Conservation (phyloP, 2,888 invertebrate species). For the Tridacna gigas region DNA sequence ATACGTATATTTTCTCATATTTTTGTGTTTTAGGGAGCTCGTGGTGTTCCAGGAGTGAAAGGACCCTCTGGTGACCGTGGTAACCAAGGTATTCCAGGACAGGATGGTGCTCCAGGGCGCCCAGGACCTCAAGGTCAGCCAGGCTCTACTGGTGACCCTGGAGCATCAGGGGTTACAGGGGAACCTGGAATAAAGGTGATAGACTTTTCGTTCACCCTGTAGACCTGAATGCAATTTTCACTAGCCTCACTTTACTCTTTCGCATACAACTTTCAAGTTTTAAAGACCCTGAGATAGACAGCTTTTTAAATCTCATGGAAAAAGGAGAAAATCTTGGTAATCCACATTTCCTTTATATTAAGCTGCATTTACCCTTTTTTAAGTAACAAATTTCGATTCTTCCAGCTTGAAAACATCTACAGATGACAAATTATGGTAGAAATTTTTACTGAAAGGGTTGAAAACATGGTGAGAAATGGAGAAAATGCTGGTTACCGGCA, state of each 20-base stretch:
- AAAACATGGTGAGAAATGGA: no score
- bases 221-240: background rate
- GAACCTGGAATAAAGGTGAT: conserved; percentile 72
- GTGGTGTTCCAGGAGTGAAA: conserved; percentile 88
- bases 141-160: conserved; percentile 73
- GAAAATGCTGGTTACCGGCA: no score
- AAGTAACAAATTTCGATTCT: no score
- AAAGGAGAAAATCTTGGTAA: background rate
- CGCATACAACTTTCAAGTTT: background rate
- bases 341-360: background rate
- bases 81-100: conserved; percentile 74
- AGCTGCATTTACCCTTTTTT: no score
- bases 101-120: conserved; percentile 73
- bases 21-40: conserved; percentile 83
- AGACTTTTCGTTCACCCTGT: background rate
- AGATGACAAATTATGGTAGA: no score
- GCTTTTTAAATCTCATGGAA: background rate
- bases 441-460: no score
- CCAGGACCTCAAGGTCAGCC: conserved; percentile 72
- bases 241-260: background rate
- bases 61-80: conserved; percentile 88
- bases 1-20: background rate
- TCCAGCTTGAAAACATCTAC: no score
- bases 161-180: conserved; percentile 86
- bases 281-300: background rate